These are phyloP conservation scores for Platygyra sinensis DNA, from an alignment of 64 coral and sea anemone species.

Conservation along the genomic window DNA sequence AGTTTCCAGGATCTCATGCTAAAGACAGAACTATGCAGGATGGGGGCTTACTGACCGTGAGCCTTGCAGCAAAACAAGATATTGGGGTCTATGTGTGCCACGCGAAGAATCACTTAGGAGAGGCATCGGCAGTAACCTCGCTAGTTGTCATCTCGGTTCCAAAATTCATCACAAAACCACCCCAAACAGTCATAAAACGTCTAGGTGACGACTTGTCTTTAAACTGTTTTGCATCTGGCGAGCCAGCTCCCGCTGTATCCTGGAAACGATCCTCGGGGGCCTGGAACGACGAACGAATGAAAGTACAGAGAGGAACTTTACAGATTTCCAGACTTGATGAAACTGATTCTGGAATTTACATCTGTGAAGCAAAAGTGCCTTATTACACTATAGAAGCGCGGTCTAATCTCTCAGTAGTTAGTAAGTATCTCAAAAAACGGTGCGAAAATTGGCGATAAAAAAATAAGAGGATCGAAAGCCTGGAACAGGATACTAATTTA, in stretches of 20 bases:
- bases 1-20: neutral
- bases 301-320: neutral
- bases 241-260: neutral
- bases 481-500: no score
- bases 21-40: neutral
- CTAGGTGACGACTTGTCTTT: neutral
- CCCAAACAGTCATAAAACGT: neutral
- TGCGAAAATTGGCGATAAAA: no score
- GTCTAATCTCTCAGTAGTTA: neutral
- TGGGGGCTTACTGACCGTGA: neutral
- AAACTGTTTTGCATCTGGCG: neutral
- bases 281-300: neutral
- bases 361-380: neutral
- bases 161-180: neutral
- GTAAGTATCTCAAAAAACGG: no score
- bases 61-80: neutral
- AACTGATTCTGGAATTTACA: neutral
- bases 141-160: neutral
- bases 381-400: neutral
- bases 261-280: neutral
- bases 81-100: neutral
- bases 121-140: neutral
- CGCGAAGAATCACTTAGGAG: neutral
- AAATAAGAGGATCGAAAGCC: no score
- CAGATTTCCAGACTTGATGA: neutral